Evolutionary conservation across 1,140 invertebrate genomes (phyloP), one percentile per base, ranked within the genome.

Genomic region (Panagrolaimus sp.): DNA sequence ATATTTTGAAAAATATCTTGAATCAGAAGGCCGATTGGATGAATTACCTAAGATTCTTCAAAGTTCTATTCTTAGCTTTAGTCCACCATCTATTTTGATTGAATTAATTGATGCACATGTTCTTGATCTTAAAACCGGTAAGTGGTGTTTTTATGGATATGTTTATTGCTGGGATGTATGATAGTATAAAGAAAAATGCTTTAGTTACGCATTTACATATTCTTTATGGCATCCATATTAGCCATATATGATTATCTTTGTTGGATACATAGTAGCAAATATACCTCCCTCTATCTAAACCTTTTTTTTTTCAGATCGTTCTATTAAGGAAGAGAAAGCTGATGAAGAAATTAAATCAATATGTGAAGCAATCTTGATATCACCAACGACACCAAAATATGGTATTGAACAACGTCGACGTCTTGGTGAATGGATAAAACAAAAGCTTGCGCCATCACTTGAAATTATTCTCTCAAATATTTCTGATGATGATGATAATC

Each of bases 371-470:
- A 46, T 69, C 11, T 66, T 65, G 11, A 27, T 67, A 43, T 9
- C 67, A 16, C 38, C 47, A 16, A 67, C 16, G 14, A 53, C 38
- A 1, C 43, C 66, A 23, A 31, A 42, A 46, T 47, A 20, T 5
- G 67, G 20, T 42, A 13, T 43, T 66, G 25, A 67, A 23, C 67
- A 69, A 31, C 57, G 67, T 38, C 57, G 20, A 16, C 20, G 9
- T 14, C 68, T 69, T 23, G 45, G 16, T 44, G 45, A 25, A 11
- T 69, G 67, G 67, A 14, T 69, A 7, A 31, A 25, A 16, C 9
- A 14, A 13, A 51, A 69, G n/a, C 47, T 69, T 25, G 31, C 51
- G 4, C 51, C 51, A 14, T 57, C 20, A 11, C 51, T 57, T 1
- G 0, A 23, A 16, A 27, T 20, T 11, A n/a, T n/a, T 27, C 8